Evolutionary conservation across 2,888 invertebrate species (phyloP).

Genomic region (Balanococcus diminutus): DNA sequence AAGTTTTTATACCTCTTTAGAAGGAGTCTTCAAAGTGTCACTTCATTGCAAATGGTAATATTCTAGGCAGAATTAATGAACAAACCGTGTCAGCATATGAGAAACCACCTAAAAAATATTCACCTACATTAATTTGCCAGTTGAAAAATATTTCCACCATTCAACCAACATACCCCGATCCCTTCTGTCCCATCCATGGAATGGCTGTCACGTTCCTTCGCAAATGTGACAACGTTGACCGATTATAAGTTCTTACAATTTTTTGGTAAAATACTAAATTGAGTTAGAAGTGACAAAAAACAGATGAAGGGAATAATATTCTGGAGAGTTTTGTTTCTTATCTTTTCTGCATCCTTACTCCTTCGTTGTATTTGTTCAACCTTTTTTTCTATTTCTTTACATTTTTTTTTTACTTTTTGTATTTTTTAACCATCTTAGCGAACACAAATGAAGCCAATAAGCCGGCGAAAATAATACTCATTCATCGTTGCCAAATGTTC

Average conservation of each 20-base stretch:
- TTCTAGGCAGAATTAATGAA: too few relatives aligned
- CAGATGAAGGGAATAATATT: slow-evolving; percentile 8
- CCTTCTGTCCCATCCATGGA: not conserved
- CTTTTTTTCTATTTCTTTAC: slow-evolving; percentile 11
- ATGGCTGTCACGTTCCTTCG: not conserved
- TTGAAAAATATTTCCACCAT: too few relatives aligned
- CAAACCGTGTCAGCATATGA: too few relatives aligned
- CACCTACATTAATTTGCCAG: too few relatives aligned
- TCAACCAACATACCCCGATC: not conserved
- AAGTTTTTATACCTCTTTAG: too few relatives aligned
- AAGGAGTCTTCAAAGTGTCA: too few relatives aligned
- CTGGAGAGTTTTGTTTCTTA: not conserved
- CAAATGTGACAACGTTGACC: not conserved
- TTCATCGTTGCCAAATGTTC: slow-evolving; percentile 37
- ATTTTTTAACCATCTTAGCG: not conserved
- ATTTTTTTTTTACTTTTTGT: not conserved
- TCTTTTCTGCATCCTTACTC: not conserved
- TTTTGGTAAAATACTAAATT: not conserved
- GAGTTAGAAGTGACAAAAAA: not conserved
- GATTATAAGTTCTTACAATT: not conserved
- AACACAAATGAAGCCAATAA: slow-evolving; percentile 39
- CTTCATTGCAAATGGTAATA: too few relatives aligned
- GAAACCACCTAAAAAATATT: too few relatives aligned
- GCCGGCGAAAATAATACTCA: slow-evolving; percentile 34
- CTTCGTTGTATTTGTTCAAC: not conserved